Base-by-base conservation (phyloP, 1,140 invertebrate species). In the Magallana ariakensis region DNA sequence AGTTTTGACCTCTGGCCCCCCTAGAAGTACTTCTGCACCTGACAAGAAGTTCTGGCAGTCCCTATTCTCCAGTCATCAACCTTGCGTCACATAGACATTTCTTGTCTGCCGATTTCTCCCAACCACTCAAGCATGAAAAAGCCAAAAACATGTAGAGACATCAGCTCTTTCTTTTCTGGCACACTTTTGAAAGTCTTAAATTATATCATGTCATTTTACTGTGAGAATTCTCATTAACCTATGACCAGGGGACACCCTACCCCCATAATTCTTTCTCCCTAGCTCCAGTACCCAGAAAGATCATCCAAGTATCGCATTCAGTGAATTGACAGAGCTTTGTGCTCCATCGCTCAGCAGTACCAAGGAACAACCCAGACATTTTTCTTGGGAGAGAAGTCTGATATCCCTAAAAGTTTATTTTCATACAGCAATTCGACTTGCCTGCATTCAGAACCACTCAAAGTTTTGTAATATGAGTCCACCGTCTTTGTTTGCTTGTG, bases 181-280 rank as follows among this genome's bases (percentile, higher is more conserved):
- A 75, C 66, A 75, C 66, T 75, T 75, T 75, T 0, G 15, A 56
- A 82, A 82, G 80, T n/a, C 55, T 82, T 82, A 82, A 82, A 82
- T 82, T 56, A 82, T 82, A n/a, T 56, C 19, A 55, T 56, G 80
- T 33, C 46, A 81, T n/a, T 19, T 75, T 60, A 80, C 58, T 70
- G 70, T 56, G 57, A 33, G 26, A 84, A n/a, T 86, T 86, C 80
- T 88, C 46, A 86, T 88, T 88, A 88, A 88, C 87, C 82, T 60
- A 58, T 84, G 87, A 62, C 85, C 60, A 19, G 53, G 10, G 15
- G 46, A 55, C 80, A 84, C 83, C 33, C 26, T 84, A 62, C 56
- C 56, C 56, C 16, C 57, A 62, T 84, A 33, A 62, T 19, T 82
- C 80, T 55, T 22, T n/a, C 60, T 16, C 80, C 15, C 54, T 22